A percentile compares a stretch with the other conserved stretches of the same genome.
phyloP scores from a whole-genome alignment of 2,113 vertebrate species.

The Bambusicola thoracicus region DNA sequence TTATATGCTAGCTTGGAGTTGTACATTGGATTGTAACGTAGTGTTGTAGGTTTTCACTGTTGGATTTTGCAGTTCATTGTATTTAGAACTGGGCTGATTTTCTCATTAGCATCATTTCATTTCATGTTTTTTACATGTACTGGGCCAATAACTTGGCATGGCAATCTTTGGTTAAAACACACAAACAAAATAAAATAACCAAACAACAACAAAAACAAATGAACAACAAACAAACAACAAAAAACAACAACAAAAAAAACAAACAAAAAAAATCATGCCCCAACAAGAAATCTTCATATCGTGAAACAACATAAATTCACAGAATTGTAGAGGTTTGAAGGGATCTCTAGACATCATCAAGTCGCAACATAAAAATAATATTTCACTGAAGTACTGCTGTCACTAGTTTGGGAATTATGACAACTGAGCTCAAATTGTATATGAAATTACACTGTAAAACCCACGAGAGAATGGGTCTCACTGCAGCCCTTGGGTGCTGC shows the following conservation, averaged over 20 bases:
- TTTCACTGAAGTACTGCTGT: background rate
- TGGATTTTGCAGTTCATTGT: background rate
- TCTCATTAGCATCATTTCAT: background rate
- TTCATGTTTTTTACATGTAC: background rate
- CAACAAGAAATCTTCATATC: fast-evolving
- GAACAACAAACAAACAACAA: background rate
- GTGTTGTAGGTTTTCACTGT: background rate
- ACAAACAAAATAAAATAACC: background rate
- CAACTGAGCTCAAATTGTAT: background rate
- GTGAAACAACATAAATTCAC: background rate
- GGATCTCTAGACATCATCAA: no score
- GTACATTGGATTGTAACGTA: background rate
- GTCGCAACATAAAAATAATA: background rate
- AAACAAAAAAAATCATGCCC: background rate
- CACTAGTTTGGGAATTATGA: background rate
- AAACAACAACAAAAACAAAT: background rate
- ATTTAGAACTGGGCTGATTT: background rate
- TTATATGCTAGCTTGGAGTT: background rate
- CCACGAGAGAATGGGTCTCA: background rate
- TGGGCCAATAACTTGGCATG: background rate
- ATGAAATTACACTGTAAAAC: background rate
- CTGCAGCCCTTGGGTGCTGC: background rate
- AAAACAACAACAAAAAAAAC: background rate
- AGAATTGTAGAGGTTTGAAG: no score
- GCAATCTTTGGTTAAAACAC: background rate